These are phyloP conservation scores for Callosobruchus maculatus DNA, from an alignment of 2,888 invertebrate genomes.

Conservation along the genomic window DNA sequence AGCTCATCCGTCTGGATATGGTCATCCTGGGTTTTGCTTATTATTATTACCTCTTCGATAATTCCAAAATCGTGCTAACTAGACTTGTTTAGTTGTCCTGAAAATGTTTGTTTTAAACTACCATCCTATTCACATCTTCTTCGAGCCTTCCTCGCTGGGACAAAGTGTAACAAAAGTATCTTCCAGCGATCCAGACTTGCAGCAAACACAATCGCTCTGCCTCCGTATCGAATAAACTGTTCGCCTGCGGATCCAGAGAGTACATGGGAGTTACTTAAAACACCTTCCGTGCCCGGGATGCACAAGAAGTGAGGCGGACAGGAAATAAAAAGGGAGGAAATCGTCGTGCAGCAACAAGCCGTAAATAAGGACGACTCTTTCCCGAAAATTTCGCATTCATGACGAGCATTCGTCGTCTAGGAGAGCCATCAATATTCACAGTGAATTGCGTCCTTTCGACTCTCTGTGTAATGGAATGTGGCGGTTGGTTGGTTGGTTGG, in stretches of 20 bases:
- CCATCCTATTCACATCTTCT: too few species aligned
- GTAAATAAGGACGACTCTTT: background rate
- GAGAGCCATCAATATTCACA: constrained; percentile 44
- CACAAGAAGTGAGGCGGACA: background rate
- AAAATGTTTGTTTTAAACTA: too few species aligned
- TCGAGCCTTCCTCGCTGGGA: background rate
- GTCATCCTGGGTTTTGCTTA: too few species aligned
- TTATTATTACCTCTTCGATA: too few species aligned
- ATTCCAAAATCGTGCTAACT: too few species aligned
- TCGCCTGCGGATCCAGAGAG: background rate
- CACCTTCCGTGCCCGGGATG: background rate
- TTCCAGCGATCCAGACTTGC: background rate
- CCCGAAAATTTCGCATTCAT: background rate
- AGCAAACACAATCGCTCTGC: background rate
- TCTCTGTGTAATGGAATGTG: constrained; percentile 45
- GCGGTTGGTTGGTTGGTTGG: constrained; percentile 18
- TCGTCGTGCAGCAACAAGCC: background rate
- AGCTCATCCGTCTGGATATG: too few species aligned
- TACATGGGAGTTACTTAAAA: background rate
- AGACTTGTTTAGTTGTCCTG: too few species aligned
- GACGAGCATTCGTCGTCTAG: constrained; percentile 17
- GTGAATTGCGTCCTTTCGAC: constrained; percentile 41
- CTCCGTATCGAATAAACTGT: background rate
- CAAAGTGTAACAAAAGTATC: background rate
- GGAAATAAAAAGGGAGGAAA: background rate